Evolutionary conservation across 2,113 vertebrate species (phyloP), one percentile per base, ranked within the genome.

Genomic region (Microcebus jonahi): DNA sequence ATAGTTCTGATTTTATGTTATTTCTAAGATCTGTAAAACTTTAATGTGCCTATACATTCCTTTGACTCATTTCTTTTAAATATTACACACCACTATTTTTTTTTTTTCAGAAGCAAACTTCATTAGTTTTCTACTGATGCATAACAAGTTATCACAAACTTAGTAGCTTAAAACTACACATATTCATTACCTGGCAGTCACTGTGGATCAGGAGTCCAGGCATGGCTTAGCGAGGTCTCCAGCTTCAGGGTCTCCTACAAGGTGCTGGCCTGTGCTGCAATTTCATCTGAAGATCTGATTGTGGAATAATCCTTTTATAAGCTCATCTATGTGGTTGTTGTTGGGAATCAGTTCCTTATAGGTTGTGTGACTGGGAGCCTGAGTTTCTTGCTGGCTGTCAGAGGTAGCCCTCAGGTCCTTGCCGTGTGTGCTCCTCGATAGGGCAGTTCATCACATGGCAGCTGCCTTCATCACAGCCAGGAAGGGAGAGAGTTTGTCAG

Each of bases 41-140:
- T 55, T 27, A 71, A 34, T 53, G 17, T 73, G 82, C 9, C 23
- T 55, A 8, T 39, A 55, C 23, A 53, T 88, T 79, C 4, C 17
- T 27, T 39, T 79, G 42, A 73, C 29, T 70, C 83, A 91, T 79
- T 67, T 45, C 34, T n/a, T 94, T 65, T 70, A 29, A 90, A 50
- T 9, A 34, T 9, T 68, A 53, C 34, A 0, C 3, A 42, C 27
- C 57, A 4, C 2, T 77, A 14, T 82, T 77, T 61, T 48, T 48
- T 81, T 83, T 81, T 83, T 59, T 65, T 96, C 25, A 80, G 34
- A 91, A 95, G 11, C 3, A 79, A 93, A 83, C 77, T 86, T 1
- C 34, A 34, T 57, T 53, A 53, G 9, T 45, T 76, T 36, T 34
- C 27, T 53, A n/a, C 21, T 81, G 29, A 20, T 70, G 5, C 4